phyloP scores from a whole-genome alignment of 2,888 invertebrate genomes.

The Chrysodeixis includens region DNA sequence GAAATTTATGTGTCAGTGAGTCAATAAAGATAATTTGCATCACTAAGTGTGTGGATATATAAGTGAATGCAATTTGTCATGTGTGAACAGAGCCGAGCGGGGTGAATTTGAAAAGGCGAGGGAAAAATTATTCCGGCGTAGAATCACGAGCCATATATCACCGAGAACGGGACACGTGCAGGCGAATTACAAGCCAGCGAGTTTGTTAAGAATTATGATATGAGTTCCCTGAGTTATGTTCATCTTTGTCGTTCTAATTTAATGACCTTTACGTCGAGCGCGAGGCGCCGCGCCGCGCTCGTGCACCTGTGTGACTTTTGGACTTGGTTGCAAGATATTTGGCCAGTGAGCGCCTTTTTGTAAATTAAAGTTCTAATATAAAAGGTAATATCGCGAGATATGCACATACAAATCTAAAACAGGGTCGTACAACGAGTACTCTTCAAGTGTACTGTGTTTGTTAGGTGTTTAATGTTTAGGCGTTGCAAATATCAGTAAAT shows the following conservation, averaged over 20 bases:
- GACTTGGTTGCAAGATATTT: not conserved
- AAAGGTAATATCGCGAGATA: too few relatives aligned
- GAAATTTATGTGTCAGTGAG: slow-evolving; percentile 50
- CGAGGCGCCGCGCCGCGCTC: not conserved
- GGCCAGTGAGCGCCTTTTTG: not conserved
- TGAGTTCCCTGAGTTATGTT: slow-evolving; percentile 48
- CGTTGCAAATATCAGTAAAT: too few relatives aligned
- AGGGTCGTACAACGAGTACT: too few relatives aligned
- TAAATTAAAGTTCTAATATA: not conserved
- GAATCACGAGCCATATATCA: slow-evolving; percentile 43
- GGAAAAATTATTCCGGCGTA: slow-evolving; percentile 46
- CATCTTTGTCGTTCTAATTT: slow-evolving; percentile 49
- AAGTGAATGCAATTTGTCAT: slow-evolving; percentile 55
- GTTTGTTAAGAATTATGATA: slow-evolving; percentile 52
- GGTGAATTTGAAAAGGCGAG: slow-evolving; percentile 47
- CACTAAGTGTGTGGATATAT: slow-evolving; percentile 37
- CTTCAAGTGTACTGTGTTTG: too few relatives aligned
- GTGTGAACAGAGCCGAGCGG: slow-evolving; percentile 34
- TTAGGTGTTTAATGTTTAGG: too few relatives aligned
- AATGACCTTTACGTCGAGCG: slow-evolving; percentile 28
- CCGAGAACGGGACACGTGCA: slow-evolving; percentile 36
- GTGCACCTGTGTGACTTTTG: slow-evolving; percentile 15
- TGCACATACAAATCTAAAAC: too few relatives aligned
- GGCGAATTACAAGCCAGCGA: slow-evolving; percentile 47
- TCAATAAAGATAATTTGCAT: slow-evolving; percentile 56